Conservation (phyloP, 1,140 invertebrate genomes). For the Cydia pomonella region DNA sequence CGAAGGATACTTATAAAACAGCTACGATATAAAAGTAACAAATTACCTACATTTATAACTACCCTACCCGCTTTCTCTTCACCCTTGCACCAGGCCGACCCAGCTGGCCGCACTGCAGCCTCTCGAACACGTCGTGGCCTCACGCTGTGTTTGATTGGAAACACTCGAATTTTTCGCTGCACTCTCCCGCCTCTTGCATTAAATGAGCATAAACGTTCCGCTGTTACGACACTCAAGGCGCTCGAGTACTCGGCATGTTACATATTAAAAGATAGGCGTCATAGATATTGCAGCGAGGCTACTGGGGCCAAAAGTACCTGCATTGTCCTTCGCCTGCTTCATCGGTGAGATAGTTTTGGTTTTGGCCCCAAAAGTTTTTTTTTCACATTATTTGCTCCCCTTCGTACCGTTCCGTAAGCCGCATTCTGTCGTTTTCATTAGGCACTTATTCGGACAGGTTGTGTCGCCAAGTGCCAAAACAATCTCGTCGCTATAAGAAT, state of each 20-base stretch:
- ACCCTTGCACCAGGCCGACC: conserved; percentile 11
- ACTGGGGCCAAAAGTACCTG: background rate
- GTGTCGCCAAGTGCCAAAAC: too few species aligned
- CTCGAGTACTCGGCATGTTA: background rate
- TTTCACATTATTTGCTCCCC: too few species aligned
- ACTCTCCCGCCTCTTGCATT: conserved; percentile 21
- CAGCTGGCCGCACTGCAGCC: conserved; percentile 47
- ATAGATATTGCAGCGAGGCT: background rate
- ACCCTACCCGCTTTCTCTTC: background rate
- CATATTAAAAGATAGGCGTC: background rate
- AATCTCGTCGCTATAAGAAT: too few species aligned
- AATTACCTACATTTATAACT: background rate
- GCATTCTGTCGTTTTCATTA: too few species aligned
- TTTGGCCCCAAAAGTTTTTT: too few species aligned
- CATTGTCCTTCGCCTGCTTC: too few species aligned
- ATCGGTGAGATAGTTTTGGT: too few species aligned
- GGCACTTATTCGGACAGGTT: too few species aligned
- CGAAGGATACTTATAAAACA: too few species aligned
- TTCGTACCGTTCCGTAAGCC: too few species aligned
- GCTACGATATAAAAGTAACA: too few species aligned
- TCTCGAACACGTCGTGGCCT: conserved; percentile 53
- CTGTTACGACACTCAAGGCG: conserved; percentile 13
- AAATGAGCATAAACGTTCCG: conserved; percentile 28
- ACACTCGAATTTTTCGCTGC: conserved; percentile 36
- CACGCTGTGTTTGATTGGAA: conserved; percentile 47